phyloP scores from a whole-genome alignment of 2,113 vertebrate genomes.

The Neogobius melanostomus region DNA sequence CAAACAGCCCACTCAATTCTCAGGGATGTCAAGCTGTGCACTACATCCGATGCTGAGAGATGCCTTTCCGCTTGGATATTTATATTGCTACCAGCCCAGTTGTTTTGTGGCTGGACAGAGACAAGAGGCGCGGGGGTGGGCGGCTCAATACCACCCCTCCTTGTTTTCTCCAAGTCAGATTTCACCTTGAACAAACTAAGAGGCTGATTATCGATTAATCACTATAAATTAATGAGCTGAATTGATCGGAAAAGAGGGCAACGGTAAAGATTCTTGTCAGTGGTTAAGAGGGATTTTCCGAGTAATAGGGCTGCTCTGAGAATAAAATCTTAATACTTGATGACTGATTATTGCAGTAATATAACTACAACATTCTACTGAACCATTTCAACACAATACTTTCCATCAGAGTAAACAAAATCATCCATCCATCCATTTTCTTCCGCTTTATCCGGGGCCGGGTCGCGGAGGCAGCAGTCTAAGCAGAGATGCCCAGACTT shows the following conservation, averaged over 20 bases:
- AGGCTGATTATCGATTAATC: constrained; percentile 74
- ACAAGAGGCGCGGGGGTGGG: constrained; percentile 23
- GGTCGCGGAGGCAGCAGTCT: too few species aligned
- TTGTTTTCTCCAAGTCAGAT: constrained; percentile 52
- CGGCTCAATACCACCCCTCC: constrained; percentile 44
- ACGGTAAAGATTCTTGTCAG: constrained; percentile 44
- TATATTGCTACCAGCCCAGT: constrained; percentile 8
- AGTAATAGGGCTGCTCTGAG: too few species aligned
- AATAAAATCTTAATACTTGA: too few species aligned
- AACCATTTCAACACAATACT: too few species aligned
- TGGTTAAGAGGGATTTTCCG: constrained; percentile 8
- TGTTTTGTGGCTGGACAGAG: constrained; percentile 14
- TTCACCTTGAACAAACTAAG: constrained; percentile 66
- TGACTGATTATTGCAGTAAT: too few species aligned
- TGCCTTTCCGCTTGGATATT: constrained; percentile 34
- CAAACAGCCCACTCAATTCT: constrained; percentile 46
- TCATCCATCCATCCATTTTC: too few species aligned
- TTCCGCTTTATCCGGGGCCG: too few species aligned
- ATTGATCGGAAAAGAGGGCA: constrained; percentile 63
- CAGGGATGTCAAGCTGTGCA: constrained; percentile 45
- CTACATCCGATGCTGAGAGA: constrained; percentile 26
- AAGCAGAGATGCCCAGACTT: too few species aligned
- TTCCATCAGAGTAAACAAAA: too few species aligned
- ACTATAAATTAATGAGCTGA: constrained; percentile 71
- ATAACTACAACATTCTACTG: too few species aligned